phyloP scores from a whole-genome alignment of 2,113 vertebrate species.

The Macrotus californicus region DNA sequence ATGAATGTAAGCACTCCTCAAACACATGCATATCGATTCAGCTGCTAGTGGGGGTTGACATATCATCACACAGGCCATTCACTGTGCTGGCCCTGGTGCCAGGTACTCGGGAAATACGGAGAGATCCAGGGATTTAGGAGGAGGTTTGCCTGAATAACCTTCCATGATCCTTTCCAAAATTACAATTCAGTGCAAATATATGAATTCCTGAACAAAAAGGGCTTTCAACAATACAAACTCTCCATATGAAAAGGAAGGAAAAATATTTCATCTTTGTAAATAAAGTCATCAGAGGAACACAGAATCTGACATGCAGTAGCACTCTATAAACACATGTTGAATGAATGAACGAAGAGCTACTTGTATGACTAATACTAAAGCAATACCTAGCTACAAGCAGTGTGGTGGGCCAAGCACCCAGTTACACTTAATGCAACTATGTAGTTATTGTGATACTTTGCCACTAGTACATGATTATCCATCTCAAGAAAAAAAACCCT shows the following conservation, averaged over 20 bases:
- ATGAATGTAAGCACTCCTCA: neutral
- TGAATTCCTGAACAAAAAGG: neutral
- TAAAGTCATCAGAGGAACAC: neutral
- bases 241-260: neutral
- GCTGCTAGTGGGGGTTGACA: slow-evolving; percentile 15
- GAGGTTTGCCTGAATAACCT: slow-evolving; percentile 11
- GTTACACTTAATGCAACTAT: neutral
- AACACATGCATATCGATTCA: slow-evolving; percentile 29
- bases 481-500: neutral
- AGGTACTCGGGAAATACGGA: neutral
- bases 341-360: neutral
- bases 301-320: neutral
- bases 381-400: neutral
- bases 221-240: neutral
- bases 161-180: neutral
- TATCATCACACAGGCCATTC: slow-evolving; percentile 1
- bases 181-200: neutral
- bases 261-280: neutral
- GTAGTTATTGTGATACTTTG: neutral
- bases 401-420: accelerated
- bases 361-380: neutral
- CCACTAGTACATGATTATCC: neutral
- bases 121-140: neutral
- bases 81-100: neutral
- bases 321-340: neutral